Evolutionary conservation across 2,797 vertebrate genomes (phyloP), one percentile per base, ranked within the genome.

Genomic region (Lithobates pipiens): DNA sequence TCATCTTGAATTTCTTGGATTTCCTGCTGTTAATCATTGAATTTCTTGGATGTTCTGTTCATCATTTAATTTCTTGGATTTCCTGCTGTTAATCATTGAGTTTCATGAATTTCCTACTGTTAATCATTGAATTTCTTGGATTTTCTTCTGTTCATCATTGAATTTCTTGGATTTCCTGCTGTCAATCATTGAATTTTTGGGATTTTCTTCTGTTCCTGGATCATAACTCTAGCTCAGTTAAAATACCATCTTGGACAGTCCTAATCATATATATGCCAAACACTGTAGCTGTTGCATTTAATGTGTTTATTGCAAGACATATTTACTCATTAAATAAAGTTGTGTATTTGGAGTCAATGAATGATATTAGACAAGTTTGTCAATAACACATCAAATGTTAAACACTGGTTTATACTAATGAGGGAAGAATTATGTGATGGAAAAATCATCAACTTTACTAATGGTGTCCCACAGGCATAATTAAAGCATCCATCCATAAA

Each of bases 391-490:
- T 76, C 57, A 80, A 74, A 84, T 74, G 77, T 75, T 76, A 85
- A 80, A 80, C 61, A 80, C 84, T 80, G 84, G 61, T 76, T 85
- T 80, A 80, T 75, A 76, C 63, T 75, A 85, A 80, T 85, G 71
- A 85, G 77, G 61, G 69, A 72, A 36, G 46, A 75, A 80, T 80
- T 85, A 80, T 79, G 77, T 72, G 63, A 80, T 85, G 76, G 84
- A 80, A 80, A 80, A 75, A 85, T 76, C 77, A 80, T 80, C 77
- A 85, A 50, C 84, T 80, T 69, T 85, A 69, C 84, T 85, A 80
- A 85, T 85, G 72, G 84, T 76, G 61, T 85, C 84, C 84, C 77
- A 36, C 29, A 85, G 84, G 84, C 77, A 80, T 78, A 63, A 85
- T 85, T 85, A 85, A 70, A 39, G 61, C 77, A 85, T 11, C 46